Evolutionary conservation across 2,113 vertebrate species (phyloP).

Genomic region (Vidua macroura): DNA sequence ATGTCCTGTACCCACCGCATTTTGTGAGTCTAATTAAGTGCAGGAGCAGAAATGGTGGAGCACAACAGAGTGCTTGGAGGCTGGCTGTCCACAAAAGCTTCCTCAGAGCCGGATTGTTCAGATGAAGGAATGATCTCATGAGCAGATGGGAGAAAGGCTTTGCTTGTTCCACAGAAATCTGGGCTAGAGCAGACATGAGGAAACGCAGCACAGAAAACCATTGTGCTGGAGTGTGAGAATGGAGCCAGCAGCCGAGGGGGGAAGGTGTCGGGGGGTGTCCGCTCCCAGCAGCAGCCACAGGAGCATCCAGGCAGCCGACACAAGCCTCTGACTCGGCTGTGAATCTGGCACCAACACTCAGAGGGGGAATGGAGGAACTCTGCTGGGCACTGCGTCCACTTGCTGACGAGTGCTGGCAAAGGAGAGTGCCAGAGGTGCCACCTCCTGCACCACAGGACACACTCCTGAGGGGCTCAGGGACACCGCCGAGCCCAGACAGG

Average conservation of each 20-base stretch:
- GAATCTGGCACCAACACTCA: background rate
- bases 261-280: background rate
- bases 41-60: slow-evolving; percentile 17
- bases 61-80: background rate
- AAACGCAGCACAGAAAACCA: background rate
- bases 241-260: background rate
- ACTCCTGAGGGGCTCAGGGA: rapidly evolving
- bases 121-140: slow-evolving; percentile 8
- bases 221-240: background rate
- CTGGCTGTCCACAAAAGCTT: slow-evolving; percentile 26
- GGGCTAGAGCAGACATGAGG: slow-evolving; percentile 24
- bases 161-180: slow-evolving; percentile 31
- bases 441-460: background rate
- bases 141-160: slow-evolving; percentile 48
- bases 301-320: background rate
- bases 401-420: rapidly evolving
- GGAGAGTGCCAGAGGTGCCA: background rate
- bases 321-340: background rate
- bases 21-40: background rate
- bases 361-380: background rate
- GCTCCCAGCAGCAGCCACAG: background rate
- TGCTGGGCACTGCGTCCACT: rapidly evolving
- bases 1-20: rapidly evolving
- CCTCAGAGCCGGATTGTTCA: slow-evolving; percentile 14
- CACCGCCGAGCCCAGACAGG: background rate